Evolutionary conservation across 2,888 invertebrate genomes (phyloP).

Genomic region (Nephrocerus scutellatus): DNA sequence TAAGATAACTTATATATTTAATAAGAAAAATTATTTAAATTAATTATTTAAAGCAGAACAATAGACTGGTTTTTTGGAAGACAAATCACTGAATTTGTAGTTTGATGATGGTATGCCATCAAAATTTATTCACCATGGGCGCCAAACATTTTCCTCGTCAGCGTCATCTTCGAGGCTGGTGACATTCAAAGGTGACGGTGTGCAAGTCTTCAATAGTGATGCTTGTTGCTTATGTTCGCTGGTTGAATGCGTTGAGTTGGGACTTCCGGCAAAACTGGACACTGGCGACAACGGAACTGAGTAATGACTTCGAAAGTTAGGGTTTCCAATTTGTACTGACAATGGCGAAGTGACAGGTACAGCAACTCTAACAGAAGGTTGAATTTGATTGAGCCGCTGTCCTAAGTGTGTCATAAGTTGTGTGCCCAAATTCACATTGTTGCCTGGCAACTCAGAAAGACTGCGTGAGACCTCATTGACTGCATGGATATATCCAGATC

Average conservation of each 20-base stretch:
- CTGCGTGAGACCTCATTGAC: slow-evolving; percentile 84
- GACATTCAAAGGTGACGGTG: slow-evolving; percentile 31
- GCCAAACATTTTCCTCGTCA: slow-evolving; percentile 38
- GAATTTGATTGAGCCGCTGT: slow-evolving; percentile 62
- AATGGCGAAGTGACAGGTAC: slow-evolving; percentile 38
- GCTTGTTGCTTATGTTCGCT: slow-evolving; percentile 24
- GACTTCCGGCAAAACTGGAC: slow-evolving; percentile 42
- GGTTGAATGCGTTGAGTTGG: slow-evolving; percentile 35
- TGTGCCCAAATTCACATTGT: slow-evolving; percentile 78
- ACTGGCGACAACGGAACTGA: slow-evolving; percentile 43
- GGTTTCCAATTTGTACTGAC: slow-evolving; percentile 34
- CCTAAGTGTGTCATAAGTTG: slow-evolving; percentile 86
- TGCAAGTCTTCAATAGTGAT: slow-evolving; percentile 34
- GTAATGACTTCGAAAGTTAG: slow-evolving; percentile 31
- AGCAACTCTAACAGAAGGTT: slow-evolving; percentile 35
- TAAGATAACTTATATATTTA: no score
- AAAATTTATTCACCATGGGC: slow-evolving; percentile 43
- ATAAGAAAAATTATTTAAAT: no score
- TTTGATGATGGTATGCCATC: no score
- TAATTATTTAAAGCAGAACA: no score
- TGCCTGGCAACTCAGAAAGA: slow-evolving; percentile 75
- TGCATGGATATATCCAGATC: slow-evolving; percentile 82
- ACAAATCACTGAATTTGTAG: no score
- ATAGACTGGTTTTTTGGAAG: no score
- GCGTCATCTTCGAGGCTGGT: slow-evolving; percentile 22